phyloP scores from a whole-genome alignment of 2,797 vertebrate species.

The Galaxias olidus region DNA sequence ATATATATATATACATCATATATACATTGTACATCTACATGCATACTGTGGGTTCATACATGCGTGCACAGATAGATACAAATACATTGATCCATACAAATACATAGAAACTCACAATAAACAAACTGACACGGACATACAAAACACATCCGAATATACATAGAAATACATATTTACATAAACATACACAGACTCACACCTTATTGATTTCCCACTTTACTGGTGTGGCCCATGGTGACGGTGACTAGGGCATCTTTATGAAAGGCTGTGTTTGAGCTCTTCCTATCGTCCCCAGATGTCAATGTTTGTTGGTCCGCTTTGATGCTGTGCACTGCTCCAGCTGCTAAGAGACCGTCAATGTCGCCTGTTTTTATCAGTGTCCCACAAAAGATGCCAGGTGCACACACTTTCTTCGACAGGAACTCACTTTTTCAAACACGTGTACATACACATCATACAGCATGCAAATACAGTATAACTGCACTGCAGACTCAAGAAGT shows the following conservation, averaged over 20 bases:
- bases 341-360: constrained; percentile 66
- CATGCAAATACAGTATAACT: neutral
- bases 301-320: constrained; percentile 11
- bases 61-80: neutral
- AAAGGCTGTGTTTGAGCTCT: too few species aligned
- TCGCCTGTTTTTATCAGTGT: constrained; percentile 45
- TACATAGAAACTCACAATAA: neutral
- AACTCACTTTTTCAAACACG: neutral
- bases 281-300: too few species aligned
- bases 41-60: neutral
- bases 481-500: too few species aligned
- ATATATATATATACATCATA: too few species aligned
- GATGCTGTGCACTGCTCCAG: constrained; percentile 54
- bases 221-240: too few species aligned
- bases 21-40: too few species aligned
- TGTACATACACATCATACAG: neutral
- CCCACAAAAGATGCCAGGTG: constrained; percentile 50
- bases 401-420: constrained; percentile 27
- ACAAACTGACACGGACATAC: neutral
- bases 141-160: too few species aligned
- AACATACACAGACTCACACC: neutral
- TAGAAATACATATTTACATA: too few species aligned
- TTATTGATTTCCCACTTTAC: too few species aligned
- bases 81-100: neutral
- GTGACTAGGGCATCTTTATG: too few species aligned